Evolutionary conservation across 2,113 vertebrate genomes (phyloP).

Genomic region (Crypturellus undulatus): DNA sequence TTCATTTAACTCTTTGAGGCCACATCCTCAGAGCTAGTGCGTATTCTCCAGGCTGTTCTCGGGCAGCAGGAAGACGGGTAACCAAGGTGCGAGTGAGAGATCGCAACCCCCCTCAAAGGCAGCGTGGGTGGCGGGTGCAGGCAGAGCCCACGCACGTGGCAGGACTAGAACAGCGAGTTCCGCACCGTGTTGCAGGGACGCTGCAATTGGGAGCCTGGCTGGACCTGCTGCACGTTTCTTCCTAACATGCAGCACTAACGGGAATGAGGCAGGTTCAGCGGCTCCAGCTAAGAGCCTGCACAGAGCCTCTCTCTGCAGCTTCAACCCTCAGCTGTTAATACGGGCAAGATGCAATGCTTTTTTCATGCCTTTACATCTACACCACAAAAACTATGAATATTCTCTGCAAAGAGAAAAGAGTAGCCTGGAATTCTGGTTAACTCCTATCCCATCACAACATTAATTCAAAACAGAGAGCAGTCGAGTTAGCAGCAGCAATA

Average conservation of each 20-base stretch:
- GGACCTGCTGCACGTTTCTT: background rate
- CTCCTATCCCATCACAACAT: background rate
- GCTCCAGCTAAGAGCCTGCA: background rate
- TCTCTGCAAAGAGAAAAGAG: background rate
- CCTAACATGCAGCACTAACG: background rate
- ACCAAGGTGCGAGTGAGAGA: accelerated
- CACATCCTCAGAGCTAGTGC: background rate
- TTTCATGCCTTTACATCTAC: background rate
- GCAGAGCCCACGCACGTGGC: background rate
- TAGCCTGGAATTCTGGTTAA: background rate
- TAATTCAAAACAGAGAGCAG: background rate
- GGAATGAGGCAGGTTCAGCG: background rate
- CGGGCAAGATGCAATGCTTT: background rate
- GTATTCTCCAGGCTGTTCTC: background rate
- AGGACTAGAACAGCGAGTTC: background rate
- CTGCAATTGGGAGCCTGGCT: background rate
- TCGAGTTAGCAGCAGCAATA: background rate
- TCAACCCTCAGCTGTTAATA: background rate
- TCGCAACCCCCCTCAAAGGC: background rate
- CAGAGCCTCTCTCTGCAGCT: background rate
- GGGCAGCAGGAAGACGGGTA: background rate
- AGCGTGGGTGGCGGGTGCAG: background rate
- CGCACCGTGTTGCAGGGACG: background rate
- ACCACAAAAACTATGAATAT: background rate
- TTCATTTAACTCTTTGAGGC: background rate